Conservation (phyloP, 2,888 invertebrate genomes). For the Autographa pulchrina region DNA sequence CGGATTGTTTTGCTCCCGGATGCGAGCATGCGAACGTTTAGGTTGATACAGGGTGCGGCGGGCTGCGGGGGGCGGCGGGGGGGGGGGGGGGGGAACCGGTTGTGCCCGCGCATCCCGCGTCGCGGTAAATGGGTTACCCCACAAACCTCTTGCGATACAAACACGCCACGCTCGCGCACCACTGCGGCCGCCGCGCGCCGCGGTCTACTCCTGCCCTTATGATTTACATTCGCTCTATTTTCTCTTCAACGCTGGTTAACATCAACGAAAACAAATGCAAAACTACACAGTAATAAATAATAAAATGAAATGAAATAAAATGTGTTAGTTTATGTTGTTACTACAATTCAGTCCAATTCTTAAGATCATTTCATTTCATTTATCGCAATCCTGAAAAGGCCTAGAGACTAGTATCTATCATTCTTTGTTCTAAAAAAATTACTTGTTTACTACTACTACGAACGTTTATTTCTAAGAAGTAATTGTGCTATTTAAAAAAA, state of each 20-base stretch:
- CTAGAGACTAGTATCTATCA: slow-evolving; percentile 1
- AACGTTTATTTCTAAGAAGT: slow-evolving; percentile 10
- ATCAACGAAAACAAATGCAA: slow-evolving; percentile 32
- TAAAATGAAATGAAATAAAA: slow-evolving; percentile 21
- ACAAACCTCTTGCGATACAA: slow-evolving; percentile 87
- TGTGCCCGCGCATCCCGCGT: slow-evolving; percentile 73
- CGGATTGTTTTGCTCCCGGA: slow-evolving; percentile 77
- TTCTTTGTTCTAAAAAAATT: slow-evolving; percentile 11
- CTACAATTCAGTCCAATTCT: slow-evolving; percentile 13
- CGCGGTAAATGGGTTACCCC: slow-evolving; percentile 87
- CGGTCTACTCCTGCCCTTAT: slow-evolving; percentile 47
- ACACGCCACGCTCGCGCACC: slow-evolving; percentile 62
- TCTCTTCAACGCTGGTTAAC: slow-evolving; percentile 31
- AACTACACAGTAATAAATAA: slow-evolving; percentile 25
- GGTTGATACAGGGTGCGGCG: slow-evolving; percentile 57
- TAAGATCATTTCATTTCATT: slow-evolving; percentile 17
- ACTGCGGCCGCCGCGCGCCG: slow-evolving; percentile 39
- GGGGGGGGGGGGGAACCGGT: slow-evolving; percentile 76
- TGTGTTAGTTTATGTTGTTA: not conserved
- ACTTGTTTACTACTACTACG: slow-evolving; percentile 5
- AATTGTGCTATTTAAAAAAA: slow-evolving; percentile 25
- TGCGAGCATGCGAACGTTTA: slow-evolving; percentile 78
- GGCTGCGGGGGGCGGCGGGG: slow-evolving; percentile 60
- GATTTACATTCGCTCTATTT: slow-evolving; percentile 46
- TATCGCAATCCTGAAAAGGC: not conserved